These are phyloP conservation scores for Vultur gryphus DNA, from an alignment of 2,797 vertebrate species.

Conservation along the genomic window DNA sequence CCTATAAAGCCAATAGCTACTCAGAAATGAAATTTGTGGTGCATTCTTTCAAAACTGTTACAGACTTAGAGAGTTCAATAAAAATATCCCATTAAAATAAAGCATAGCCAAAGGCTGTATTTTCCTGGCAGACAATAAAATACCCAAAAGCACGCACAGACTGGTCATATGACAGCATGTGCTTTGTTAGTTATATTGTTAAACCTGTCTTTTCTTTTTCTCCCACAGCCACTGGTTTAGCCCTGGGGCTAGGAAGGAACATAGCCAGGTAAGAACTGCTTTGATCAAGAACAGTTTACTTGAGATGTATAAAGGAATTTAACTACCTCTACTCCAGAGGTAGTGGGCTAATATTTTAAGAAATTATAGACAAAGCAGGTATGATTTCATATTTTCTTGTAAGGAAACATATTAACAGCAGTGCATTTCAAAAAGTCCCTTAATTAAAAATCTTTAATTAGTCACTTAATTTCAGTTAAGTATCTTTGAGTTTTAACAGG, in stretches of 20 bases:
- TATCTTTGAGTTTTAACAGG: background rate
- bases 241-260: slow-evolving; percentile 78
- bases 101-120: slow-evolving; percentile 60
- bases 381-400: background rate
- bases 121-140: slow-evolving; percentile 64
- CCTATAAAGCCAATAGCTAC: slow-evolving; percentile 66
- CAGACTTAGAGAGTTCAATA: slow-evolving; percentile 65
- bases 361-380: background rate
- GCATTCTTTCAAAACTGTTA: slow-evolving; percentile 67
- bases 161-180: slow-evolving; percentile 40
- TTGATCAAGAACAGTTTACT: slow-evolving; percentile 43
- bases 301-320: slow-evolving; percentile 10
- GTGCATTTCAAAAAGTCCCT: background rate
- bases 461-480: background rate
- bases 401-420: background rate
- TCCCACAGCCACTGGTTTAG: slow-evolving; percentile 79
- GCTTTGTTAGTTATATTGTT: slow-evolving; percentile 51
- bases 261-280: slow-evolving; percentile 77
- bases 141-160: slow-evolving; percentile 41
- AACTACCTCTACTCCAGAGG: background rate
- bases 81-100: slow-evolving; percentile 74
- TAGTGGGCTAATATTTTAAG: background rate
- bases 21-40: slow-evolving; percentile 64
- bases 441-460: background rate
- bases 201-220: slow-evolving; percentile 66